These are phyloP conservation scores for Drosophila colorata DNA, from an alignment of 2,888 invertebrate genomes.

Conservation along the genomic window DNA sequence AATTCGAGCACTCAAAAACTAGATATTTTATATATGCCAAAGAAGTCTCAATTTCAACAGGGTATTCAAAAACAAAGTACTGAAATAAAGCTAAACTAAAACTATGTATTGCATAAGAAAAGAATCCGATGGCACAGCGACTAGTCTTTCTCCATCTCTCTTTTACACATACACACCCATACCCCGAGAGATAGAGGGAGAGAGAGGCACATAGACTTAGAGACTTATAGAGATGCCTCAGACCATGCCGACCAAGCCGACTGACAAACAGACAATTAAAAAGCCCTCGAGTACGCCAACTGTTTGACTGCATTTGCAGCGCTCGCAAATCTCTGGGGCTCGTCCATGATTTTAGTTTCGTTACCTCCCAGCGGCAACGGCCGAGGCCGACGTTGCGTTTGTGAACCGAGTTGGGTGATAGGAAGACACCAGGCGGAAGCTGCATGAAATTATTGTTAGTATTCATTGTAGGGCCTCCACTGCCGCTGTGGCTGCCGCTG, in stretches of 20 bases:
- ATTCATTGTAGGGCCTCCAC: slow-evolving; percentile 54
- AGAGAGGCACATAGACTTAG: slow-evolving; percentile 7
- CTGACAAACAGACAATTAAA: slow-evolving; percentile 73
- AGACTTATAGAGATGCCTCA: slow-evolving; percentile 6
- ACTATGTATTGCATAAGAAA: slow-evolving; percentile 57
- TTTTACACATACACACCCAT: slow-evolving; percentile 3
- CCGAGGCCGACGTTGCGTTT: slow-evolving; percentile 13
- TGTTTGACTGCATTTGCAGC: slow-evolving; percentile 70
- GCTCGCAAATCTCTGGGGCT: slow-evolving; percentile 62
- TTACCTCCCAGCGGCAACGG: slow-evolving; percentile 44
- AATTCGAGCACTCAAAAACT: no score
- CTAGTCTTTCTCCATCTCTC: background rate
- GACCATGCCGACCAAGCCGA: slow-evolving; percentile 20
- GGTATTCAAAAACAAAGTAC: slow-evolving; percentile 23
- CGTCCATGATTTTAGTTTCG: slow-evolving; percentile 73
- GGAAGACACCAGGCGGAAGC: slow-evolving; percentile 18
- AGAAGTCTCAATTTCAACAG: slow-evolving; percentile 2
- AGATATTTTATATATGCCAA: background rate
- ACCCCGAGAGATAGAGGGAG: slow-evolving; percentile 1
- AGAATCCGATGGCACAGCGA: slow-evolving; percentile 48
- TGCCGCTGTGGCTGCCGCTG: slow-evolving; percentile 11
- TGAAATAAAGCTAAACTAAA: slow-evolving; percentile 31
- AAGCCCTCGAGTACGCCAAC: slow-evolving; percentile 69
- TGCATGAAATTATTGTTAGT: slow-evolving; percentile 70
- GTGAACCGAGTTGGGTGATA: background rate